phyloP scores from a whole-genome alignment of 2,888 invertebrate genomes.

The Trichopoda pennipes region DNA sequence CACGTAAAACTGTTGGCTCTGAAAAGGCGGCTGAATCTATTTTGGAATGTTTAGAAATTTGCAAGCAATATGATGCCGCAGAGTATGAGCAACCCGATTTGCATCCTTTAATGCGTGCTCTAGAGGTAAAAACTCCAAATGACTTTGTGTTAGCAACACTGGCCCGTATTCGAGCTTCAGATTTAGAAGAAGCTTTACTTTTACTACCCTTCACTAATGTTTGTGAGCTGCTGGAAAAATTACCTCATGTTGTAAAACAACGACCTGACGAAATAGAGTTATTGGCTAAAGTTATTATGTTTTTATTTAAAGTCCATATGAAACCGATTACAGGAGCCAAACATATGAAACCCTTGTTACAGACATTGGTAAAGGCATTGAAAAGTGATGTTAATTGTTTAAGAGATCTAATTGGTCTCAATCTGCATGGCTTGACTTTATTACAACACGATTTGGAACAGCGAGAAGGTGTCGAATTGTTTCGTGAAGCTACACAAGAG shows the following conservation, averaged over 20 bases:
- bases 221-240: conserved; percentile 87
- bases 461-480: conserved; percentile 87
- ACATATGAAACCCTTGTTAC: conserved; percentile 82
- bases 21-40: conserved; percentile 89
- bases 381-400: conserved; percentile 76
- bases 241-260: conserved; percentile 85
- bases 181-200: conserved; percentile 93
- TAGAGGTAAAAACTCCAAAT: conserved; percentile 86
- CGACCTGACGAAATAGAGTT: conserved; percentile 89
- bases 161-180: conserved; percentile 90
- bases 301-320: conserved; percentile 89
- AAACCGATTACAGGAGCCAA: conserved; percentile 89
- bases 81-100: conserved; percentile 80
- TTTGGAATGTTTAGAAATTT: conserved; percentile 93
- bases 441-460: conserved; percentile 89
- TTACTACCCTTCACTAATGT: conserved; percentile 92
- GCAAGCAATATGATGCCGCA: conserved; percentile 83
- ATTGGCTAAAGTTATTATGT: conserved; percentile 88
- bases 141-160: conserved; percentile 92
- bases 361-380: conserved; percentile 74
- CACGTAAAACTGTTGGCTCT: conserved; percentile 85
- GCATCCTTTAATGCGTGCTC: conserved; percentile 92
- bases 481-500: conserved; percentile 87
- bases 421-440: conserved; percentile 90
- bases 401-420: conserved; percentile 92